phyloP scores from a whole-genome alignment of 2,797 vertebrate species.

The Alca torda region DNA sequence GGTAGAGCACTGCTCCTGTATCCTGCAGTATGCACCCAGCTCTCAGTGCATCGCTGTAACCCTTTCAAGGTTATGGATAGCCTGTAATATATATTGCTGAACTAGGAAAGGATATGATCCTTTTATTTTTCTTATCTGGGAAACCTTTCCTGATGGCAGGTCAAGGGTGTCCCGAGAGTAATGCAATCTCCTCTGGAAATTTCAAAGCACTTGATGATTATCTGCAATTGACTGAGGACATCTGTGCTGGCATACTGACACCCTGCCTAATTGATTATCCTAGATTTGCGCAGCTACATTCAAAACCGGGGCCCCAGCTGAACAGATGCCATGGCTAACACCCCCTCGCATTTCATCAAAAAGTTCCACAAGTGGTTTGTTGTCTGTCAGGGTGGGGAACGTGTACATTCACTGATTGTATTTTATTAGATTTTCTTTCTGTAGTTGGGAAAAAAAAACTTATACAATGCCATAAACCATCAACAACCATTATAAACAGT shows the following conservation, averaged over 20 bases:
- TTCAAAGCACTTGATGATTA: constrained; percentile 62
- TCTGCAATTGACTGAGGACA: constrained; percentile 68
- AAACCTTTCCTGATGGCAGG: constrained; percentile 47
- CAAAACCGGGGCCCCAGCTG: constrained; percentile 39
- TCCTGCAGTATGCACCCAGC: background rate
- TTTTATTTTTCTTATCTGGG: constrained; percentile 61
- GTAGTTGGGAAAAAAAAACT: background rate
- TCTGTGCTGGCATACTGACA: constrained; percentile 66
- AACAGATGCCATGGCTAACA: constrained; percentile 56
- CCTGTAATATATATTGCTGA: constrained; percentile 8
- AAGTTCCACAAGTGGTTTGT: constrained; percentile 49
- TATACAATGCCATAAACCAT: background rate
- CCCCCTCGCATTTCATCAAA: background rate
- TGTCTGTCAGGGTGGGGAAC: background rate
- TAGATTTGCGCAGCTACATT: constrained; percentile 17
- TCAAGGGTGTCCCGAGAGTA: constrained; percentile 54
- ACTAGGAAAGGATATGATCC: constrained; percentile 19
- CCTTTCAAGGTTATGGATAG: constrained; percentile 24
- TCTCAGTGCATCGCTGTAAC: background rate
- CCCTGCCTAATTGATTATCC: constrained; percentile 65
- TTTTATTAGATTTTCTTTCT: background rate
- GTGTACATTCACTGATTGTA: fast-evolving
- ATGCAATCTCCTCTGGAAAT: constrained; percentile 60
- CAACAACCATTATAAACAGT: background rate
- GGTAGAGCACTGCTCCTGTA: background rate